A percentile compares a stretch with the other conserved stretches of the same genome.
Evolutionary conservation across 2,113 vertebrate genomes (phyloP).

Genomic region (Sander lucioperca): DNA sequence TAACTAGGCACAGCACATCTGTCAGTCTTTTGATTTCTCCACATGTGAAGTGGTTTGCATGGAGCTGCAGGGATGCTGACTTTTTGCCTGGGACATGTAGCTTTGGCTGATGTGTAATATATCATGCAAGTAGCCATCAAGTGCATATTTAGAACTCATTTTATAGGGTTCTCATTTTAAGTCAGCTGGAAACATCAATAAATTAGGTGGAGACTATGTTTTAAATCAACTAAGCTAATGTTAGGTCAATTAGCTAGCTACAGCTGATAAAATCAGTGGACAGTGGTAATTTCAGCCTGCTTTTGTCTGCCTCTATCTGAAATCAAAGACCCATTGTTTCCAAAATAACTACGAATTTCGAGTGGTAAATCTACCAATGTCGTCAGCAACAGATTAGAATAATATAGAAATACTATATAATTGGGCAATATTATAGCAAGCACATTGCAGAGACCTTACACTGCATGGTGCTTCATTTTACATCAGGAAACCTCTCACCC

Average conservation of each 20-base stretch:
- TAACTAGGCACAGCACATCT: constrained; percentile 18
- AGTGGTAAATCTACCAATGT: background rate
- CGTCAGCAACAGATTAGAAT: background rate
- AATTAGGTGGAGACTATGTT: background rate
- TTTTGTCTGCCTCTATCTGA: background rate
- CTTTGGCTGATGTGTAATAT: background rate
- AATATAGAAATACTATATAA: background rate
- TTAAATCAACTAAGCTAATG: background rate
- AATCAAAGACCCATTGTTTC: background rate
- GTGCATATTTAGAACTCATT: background rate
- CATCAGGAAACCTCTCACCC: constrained; percentile 49
- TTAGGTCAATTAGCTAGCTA: background rate
- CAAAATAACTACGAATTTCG: background rate
- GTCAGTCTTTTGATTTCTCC: background rate
- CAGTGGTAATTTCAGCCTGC: background rate
- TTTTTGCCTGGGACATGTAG: background rate
- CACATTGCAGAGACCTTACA: background rate
- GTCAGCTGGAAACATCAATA: background rate
- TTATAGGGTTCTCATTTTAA: background rate
- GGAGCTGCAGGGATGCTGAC: background rate
- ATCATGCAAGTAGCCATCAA: background rate
- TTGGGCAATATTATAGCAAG: constrained; percentile 13
- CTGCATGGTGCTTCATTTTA: constrained; percentile 40
- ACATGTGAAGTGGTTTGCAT: constrained; percentile 3
- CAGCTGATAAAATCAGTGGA: background rate